A percentile compares a stretch with the other conserved stretches of the same genome.
Conservation (phyloP, 35 echinoderm and acorn worm species). For the Heliocidaris erythrogramma region DNA sequence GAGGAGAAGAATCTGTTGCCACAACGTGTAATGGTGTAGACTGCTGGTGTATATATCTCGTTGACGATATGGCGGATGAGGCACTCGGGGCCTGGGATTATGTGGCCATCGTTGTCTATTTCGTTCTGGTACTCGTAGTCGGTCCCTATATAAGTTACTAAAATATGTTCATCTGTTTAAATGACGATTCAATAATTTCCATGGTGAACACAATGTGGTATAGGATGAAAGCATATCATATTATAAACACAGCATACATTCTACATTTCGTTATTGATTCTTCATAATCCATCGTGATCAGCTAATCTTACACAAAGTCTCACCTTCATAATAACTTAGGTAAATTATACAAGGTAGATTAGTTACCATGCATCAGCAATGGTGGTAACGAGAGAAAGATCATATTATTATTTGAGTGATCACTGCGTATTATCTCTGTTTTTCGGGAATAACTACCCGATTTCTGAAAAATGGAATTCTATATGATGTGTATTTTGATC, state of each 20-base stretch:
- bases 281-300: no score
- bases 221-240: background rate
- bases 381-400: no score
- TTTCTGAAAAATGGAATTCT: no score
- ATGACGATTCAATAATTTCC: background rate
- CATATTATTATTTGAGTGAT: no score
- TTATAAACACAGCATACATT: background rate
- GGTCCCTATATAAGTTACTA: slow-evolving; percentile 46
- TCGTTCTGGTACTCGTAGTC: slow-evolving; percentile 49
- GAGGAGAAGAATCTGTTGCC: background rate
- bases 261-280: background rate
- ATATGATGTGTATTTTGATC: no score
- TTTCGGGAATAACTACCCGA: no score
- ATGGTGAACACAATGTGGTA: background rate
- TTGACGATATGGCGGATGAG: background rate
- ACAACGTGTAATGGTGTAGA: background rate
- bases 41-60: background rate
- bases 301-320: no score
- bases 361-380: no score
- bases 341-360: no score
- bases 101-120: slow-evolving; percentile 52
- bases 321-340: no score
- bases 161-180: background rate
- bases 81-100: slow-evolving; percentile 42
- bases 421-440: no score